These are phyloP conservation scores for Caenorhabditis virilis DNA, from an alignment of 2,888 invertebrate species.

Conservation along the genomic window DNA sequence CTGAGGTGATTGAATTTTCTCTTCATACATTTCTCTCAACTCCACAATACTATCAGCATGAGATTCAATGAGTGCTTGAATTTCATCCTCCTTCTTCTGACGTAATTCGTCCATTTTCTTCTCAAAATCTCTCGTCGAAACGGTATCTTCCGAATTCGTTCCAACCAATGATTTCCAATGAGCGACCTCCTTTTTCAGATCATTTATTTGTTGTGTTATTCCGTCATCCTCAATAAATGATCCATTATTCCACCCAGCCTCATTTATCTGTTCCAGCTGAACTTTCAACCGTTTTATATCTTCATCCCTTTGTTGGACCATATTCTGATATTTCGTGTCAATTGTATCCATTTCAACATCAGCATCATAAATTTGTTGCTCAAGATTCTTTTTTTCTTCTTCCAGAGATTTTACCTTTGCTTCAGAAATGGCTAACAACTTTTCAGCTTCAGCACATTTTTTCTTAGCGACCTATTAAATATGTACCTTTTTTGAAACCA, in stretches of 20 bases:
- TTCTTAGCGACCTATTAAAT: constrained; percentile 50
- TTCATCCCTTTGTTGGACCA: constrained; percentile 54
- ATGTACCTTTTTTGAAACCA: no score
- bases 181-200: constrained; percentile 34
- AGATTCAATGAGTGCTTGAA: constrained; percentile 38
- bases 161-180: constrained; percentile 41
- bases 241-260: constrained; percentile 25
- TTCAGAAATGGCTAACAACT: constrained; percentile 41
- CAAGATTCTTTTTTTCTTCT: constrained; percentile 27
- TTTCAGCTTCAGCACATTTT: constrained; percentile 55
- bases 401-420: constrained; percentile 25
- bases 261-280: constrained; percentile 26
- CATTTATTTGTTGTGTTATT: constrained; percentile 6
- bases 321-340: constrained; percentile 41
- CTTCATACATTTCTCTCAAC: constrained; percentile 55
- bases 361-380: constrained; percentile 52
- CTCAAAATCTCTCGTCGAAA: constrained; percentile 21
- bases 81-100: constrained; percentile 42
- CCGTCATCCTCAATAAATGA: constrained; percentile 7
- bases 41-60: constrained; percentile 47
- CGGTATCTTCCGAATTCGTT: not conserved
- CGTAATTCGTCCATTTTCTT: constrained; percentile 30
- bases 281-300: constrained; percentile 58
- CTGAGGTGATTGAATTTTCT: constrained; percentile 46
- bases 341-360: constrained; percentile 56